Conservation (phyloP, 2,797 vertebrate genomes). For the Pterois miles region DNA sequence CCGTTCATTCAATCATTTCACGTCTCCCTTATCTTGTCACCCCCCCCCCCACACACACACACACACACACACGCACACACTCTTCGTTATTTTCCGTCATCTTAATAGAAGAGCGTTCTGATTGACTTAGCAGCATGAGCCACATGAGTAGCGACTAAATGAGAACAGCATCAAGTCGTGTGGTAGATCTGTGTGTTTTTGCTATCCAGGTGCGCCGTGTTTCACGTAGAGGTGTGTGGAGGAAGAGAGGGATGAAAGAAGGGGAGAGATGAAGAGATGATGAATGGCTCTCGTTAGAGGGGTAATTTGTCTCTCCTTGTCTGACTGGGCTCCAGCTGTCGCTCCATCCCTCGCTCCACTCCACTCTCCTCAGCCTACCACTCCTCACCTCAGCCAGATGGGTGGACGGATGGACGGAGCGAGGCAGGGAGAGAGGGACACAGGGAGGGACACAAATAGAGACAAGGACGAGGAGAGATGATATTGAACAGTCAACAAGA, state of each 20-base stretch:
- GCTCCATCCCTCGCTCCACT: conserved; percentile 80
- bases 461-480: conserved; percentile 36
- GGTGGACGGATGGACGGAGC: conserved; percentile 76
- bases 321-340: conserved; percentile 89
- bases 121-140: conserved; percentile 33
- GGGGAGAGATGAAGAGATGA: conserved; percentile 81
- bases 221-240: conserved; percentile 60
- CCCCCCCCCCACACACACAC: not conserved
- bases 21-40: conserved; percentile 53
- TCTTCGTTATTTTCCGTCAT: conserved; percentile 40
- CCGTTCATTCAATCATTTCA: conserved; percentile 66
- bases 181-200: not conserved
- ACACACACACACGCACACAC: not conserved
- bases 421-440: conserved; percentile 26
- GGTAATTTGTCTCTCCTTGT: conserved; percentile 90
- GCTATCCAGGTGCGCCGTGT: conserved; percentile 63
- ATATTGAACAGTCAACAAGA: conserved; percentile 36
- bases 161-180: conserved; percentile 24
- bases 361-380: conserved; percentile 73
- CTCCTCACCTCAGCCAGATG: conserved; percentile 85
- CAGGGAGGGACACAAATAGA: conserved; percentile 38
- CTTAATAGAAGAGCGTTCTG: conserved; percentile 41
- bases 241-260: conserved; percentile 50
- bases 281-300: conserved; percentile 89
- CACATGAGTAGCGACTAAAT: conserved; percentile 20